Conservation (phyloP, 2,888 invertebrate genomes). For the Ganaspis brasiliensis region DNA sequence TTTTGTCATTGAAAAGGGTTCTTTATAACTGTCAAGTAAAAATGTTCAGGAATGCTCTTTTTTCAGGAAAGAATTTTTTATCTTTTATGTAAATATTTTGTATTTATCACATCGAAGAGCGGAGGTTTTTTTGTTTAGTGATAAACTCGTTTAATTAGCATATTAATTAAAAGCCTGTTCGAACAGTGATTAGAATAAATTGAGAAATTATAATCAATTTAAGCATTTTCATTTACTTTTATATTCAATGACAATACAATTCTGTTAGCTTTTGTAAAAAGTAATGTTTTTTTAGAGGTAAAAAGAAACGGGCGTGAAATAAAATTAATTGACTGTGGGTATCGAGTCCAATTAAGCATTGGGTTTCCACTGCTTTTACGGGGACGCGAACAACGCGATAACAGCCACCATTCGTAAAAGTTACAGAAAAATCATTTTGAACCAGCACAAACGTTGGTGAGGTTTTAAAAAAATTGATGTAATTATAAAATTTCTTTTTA, state of each 20-base stretch:
- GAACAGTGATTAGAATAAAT: background rate
- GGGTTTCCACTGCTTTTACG: conserved; percentile 14
- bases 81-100: too few species aligned
- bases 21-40: too few species aligned
- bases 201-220: background rate
- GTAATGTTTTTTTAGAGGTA: background rate
- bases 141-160: too few species aligned
- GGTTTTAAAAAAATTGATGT: background rate
- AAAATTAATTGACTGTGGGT: conserved; percentile 56
- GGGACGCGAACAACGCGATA: background rate
- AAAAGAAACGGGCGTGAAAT: conserved; percentile 23
- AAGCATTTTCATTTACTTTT: background rate
- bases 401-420: background rate
- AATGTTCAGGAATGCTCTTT: too few species aligned
- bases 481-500: background rate
- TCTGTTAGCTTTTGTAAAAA: background rate
- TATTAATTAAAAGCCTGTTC: background rate
- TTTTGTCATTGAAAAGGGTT: too few species aligned
- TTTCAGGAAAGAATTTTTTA: too few species aligned
- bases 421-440: background rate
- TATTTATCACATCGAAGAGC: too few species aligned
- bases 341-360: conserved; percentile 35
- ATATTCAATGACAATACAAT: background rate
- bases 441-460: background rate
- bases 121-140: too few species aligned